phyloP scores from a whole-genome alignment of 2,888 invertebrate genomes.

The Unio pictorum region DNA sequence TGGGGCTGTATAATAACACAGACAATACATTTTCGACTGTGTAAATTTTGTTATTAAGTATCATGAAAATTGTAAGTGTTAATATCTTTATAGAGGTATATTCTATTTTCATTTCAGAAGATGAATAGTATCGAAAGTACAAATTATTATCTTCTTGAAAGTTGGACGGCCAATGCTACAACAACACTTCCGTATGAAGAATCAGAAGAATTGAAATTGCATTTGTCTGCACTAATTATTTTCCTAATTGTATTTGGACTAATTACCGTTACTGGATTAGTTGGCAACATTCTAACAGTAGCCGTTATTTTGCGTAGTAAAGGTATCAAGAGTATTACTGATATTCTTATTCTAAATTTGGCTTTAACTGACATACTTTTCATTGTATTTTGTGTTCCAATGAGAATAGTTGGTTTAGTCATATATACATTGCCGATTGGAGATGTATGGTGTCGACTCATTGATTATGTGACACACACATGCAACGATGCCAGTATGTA shows the following conservation, averaged over 20 bases:
- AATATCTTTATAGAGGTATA: too few species aligned
- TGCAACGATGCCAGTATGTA: conserved; percentile 92
- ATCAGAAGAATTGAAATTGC: too few species aligned
- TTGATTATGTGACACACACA: conserved; percentile 90
- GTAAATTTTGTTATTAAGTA: too few species aligned
- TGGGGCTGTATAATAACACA: too few species aligned
- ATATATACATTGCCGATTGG: conserved; percentile 94
- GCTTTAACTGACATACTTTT: conserved; percentile 90
- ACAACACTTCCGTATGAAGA: too few species aligned
- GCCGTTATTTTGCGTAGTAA: conserved; percentile 87
- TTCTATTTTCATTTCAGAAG: too few species aligned
- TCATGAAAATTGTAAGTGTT: too few species aligned
- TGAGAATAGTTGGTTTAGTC: too few species aligned
- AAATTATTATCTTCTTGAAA: too few species aligned
- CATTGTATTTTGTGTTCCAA: conserved; percentile 90
- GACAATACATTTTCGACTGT: too few species aligned
- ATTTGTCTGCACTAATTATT: background rate
- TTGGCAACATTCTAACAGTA: conserved; percentile 89
- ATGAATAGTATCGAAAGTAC: too few species aligned
- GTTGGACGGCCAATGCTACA: too few species aligned
- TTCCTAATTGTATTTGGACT: conserved; percentile 81
- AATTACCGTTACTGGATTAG: conserved; percentile 85
- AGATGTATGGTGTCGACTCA: conserved; percentile 87
- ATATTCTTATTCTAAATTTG: conserved; percentile 87
- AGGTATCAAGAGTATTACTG: conserved; percentile 87